Percentiles rank a stretch among this genome's conserved stretches.
These are phyloP conservation scores for Tarsius wallacei DNA, from an alignment of 2,797 vertebrate species.

Conservation along the genomic window DNA sequence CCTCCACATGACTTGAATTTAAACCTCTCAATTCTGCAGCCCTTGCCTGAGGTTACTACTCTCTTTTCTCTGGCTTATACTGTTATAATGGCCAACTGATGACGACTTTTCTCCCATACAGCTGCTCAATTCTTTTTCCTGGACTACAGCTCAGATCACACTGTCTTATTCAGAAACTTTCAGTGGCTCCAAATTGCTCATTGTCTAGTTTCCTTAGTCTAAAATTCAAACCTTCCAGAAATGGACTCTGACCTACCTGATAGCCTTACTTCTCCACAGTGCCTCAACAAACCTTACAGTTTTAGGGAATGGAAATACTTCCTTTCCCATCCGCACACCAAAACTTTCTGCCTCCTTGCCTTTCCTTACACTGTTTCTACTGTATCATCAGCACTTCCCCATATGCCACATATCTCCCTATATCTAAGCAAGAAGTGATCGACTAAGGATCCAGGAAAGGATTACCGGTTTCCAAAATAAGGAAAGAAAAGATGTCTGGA, in stretches of 20 bases:
- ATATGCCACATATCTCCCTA: background rate
- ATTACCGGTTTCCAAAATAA: background rate
- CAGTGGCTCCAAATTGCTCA: background rate
- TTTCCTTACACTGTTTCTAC: background rate
- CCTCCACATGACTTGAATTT: background rate
- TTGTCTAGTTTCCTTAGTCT: background rate
- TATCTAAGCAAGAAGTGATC: background rate
- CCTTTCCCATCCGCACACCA: background rate
- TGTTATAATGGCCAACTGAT: background rate
- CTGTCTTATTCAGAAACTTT: background rate
- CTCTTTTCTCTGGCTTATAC: background rate
- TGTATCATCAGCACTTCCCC: accelerated
- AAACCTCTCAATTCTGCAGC: background rate
- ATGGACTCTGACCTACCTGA: background rate
- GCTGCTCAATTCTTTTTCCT: background rate
- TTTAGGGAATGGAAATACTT: background rate
- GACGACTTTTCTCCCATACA: background rate
- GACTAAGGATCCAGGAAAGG: background rate
- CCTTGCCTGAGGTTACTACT: background rate
- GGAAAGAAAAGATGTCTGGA: background rate
- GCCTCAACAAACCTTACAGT: background rate
- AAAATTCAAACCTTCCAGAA: background rate
- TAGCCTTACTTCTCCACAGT: background rate
- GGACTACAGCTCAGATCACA: background rate
- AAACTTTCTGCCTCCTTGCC: background rate